A percentile compares a stretch with the other conserved stretches of the same genome.
Conservation (phyloP, 2,797 vertebrate genomes). For the Petrocephalus sullivani region DNA sequence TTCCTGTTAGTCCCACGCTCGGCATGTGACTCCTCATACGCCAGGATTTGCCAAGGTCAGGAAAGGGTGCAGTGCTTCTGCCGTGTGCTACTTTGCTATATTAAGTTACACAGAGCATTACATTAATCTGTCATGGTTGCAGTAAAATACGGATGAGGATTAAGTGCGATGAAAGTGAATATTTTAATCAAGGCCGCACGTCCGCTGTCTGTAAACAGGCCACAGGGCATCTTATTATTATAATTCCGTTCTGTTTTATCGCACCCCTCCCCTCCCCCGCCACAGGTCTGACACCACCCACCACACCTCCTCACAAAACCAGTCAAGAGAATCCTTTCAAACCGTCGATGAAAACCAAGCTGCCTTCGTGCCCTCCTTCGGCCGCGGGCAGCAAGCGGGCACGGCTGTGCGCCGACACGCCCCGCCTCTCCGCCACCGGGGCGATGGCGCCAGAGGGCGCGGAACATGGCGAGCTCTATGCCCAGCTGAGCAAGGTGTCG, state of each 20-base stretch:
- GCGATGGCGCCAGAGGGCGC: slow-evolving; percentile 74
- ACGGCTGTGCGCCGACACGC: slow-evolving; percentile 77
- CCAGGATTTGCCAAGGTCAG: slow-evolving; percentile 57
- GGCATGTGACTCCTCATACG: slow-evolving; percentile 33
- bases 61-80: slow-evolving; percentile 46
- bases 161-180: slow-evolving; percentile 62
- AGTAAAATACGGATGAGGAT: slow-evolving; percentile 67
- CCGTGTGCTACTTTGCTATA: slow-evolving; percentile 50
- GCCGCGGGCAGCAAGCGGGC: slow-evolving; percentile 84
- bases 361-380: slow-evolving; percentile 85
- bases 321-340: slow-evolving; percentile 98
- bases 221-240: slow-evolving; percentile 44
- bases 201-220: slow-evolving; percentile 54
- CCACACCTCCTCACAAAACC: slow-evolving; percentile 99
- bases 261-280: slow-evolving; percentile 19
- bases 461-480: slow-evolving; percentile 89
- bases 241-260: slow-evolving; percentile 44
- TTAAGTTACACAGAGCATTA: slow-evolving; percentile 65
- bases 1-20: slow-evolving; percentile 16
- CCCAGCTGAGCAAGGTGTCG: slow-evolving; percentile 85
- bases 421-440: slow-evolving; percentile 70
- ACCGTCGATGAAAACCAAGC: slow-evolving; percentile 93
- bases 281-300: slow-evolving; percentile 98
- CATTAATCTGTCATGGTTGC: slow-evolving; percentile 68
- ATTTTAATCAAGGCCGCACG: slow-evolving; percentile 65